Evolutionary conservation across 2,888 invertebrate species (phyloP).

Genomic region (Apamea epomidion): DNA sequence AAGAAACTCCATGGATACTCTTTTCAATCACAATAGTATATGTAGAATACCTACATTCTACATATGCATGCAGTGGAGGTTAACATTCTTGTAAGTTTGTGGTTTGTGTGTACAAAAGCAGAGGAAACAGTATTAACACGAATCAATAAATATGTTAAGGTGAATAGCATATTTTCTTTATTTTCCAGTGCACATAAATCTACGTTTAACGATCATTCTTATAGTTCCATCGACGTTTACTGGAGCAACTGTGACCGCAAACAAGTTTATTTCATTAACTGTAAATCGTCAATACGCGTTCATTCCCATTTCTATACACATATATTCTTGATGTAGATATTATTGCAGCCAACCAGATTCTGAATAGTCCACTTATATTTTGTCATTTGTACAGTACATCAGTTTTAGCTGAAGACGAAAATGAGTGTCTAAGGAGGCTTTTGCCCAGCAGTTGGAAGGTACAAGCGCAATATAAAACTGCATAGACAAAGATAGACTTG

Average conservation of each 20-base stretch:
- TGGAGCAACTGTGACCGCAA: slow-evolving; percentile 52
- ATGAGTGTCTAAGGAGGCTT: too few species aligned
- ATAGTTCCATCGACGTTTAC: slow-evolving; percentile 45
- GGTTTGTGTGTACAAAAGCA: neutral
- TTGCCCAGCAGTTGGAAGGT: too few species aligned
- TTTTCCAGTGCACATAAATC: slow-evolving; percentile 45
- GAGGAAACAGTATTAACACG: slow-evolving; percentile 18
- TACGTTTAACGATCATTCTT: slow-evolving; percentile 58
- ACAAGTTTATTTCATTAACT: slow-evolving; percentile 42
- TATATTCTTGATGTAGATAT: neutral
- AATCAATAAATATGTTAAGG: slow-evolving; percentile 45
- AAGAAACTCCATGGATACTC: too few species aligned
- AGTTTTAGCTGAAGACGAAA: too few species aligned
- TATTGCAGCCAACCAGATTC: neutral
- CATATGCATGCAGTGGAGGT: neutral
- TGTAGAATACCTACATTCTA: too few species aligned
- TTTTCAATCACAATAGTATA: too few species aligned
- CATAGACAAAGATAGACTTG: too few species aligned
- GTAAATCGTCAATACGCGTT: slow-evolving; percentile 25
- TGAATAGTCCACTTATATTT: neutral
- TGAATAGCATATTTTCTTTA: slow-evolving; percentile 54
- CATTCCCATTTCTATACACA: slow-evolving; percentile 11
- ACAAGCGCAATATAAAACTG: too few species aligned
- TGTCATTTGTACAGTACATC: neutral
- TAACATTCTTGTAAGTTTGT: neutral